These are phyloP conservation scores for Zaprionus taronus DNA, from an alignment of 1,140 invertebrate species.

Conservation along the genomic window DNA sequence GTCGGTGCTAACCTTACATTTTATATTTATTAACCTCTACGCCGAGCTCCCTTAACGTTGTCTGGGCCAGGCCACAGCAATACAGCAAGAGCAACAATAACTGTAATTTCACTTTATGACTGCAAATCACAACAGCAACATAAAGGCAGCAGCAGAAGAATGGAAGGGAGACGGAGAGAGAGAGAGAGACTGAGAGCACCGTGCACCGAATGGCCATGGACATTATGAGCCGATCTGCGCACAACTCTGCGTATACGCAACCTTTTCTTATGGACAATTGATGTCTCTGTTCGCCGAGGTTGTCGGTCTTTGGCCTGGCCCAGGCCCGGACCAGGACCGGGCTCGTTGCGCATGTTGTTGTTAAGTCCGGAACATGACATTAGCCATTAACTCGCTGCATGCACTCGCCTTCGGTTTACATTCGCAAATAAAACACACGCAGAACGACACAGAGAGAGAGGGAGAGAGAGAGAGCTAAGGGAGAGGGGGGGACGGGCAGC, in stretches of 20 bases:
- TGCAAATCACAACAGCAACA: conserved; percentile 81
- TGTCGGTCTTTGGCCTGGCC: conserved; percentile 51
- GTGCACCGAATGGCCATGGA: conserved; percentile 52
- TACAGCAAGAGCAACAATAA: conserved; percentile 59
- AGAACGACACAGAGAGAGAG: conserved; percentile 24
- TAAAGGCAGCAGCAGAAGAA: conserved; percentile 61
- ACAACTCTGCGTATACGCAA: conserved; percentile 76
- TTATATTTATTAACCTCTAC: conserved; percentile 81
- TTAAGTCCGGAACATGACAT: conserved; percentile 83
- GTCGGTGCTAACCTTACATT: conserved; percentile 61
- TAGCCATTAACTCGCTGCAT: conserved; percentile 83
- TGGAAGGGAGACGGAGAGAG: not conserved
- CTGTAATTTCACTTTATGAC: conserved; percentile 83
- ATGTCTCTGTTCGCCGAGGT: conserved; percentile 63
- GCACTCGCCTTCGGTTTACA: conserved; percentile 78
- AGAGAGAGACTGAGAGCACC: conserved; percentile 22
- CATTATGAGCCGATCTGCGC: conserved; percentile 58
- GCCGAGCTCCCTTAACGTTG: conserved; percentile 25
- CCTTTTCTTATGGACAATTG: conserved; percentile 83
- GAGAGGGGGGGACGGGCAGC: conserved; percentile 26
- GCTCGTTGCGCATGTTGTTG: conserved; percentile 79
- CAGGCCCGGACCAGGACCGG: conserved; percentile 43
- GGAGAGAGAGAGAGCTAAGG: not conserved
- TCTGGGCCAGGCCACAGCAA: conserved; percentile 26
- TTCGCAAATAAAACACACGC: conserved; percentile 80